These are phyloP conservation scores for Gymnoscelis rufifasciata DNA, from an alignment of 2,888 invertebrate genomes.

Conservation along the genomic window DNA sequence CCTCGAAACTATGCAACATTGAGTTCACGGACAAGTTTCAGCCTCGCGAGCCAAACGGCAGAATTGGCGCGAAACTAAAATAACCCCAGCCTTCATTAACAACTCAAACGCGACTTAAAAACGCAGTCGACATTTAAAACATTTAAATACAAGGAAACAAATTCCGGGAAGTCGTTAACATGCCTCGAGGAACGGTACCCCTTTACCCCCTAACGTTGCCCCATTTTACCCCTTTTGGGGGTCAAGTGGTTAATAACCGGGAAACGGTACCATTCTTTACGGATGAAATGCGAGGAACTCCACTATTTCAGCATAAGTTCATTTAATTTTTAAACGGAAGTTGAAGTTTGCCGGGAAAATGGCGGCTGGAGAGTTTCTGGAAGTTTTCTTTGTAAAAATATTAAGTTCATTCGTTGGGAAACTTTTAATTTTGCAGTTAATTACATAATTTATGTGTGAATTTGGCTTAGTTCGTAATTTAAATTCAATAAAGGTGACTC, in stretches of 20 bases:
- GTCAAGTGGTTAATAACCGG: conserved; percentile 21
- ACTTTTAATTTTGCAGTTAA: too few species aligned
- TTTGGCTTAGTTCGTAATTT: too few species aligned
- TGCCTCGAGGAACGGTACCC: conserved; percentile 1
- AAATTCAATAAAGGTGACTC: too few species aligned
- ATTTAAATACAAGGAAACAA: conserved; percentile 10
- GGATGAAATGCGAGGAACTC: conserved; percentile 9
- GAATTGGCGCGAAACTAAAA: neutral
- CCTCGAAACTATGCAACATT: neutral
- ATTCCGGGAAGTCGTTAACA: conserved; percentile 9
- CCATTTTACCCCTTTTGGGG: conserved; percentile 2
- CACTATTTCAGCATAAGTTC: conserved; percentile 19
- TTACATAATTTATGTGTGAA: too few species aligned
- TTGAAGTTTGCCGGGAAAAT: neutral
- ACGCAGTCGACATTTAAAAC: conserved; percentile 8
- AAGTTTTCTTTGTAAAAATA: neutral
- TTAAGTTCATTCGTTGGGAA: too few species aligned
- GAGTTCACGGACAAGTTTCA: neutral
- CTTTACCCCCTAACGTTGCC: neutral
- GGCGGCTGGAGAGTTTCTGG: neutral
- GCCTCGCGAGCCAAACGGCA: neutral
- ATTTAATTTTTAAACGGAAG: neutral
- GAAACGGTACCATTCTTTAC: conserved; percentile 6
- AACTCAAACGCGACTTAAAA: conserved; percentile 7
- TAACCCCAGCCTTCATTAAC: conserved; percentile 2